Evolutionary conservation across 2,113 vertebrate species (phyloP).

Genomic region (Bucco capensis): DNA sequence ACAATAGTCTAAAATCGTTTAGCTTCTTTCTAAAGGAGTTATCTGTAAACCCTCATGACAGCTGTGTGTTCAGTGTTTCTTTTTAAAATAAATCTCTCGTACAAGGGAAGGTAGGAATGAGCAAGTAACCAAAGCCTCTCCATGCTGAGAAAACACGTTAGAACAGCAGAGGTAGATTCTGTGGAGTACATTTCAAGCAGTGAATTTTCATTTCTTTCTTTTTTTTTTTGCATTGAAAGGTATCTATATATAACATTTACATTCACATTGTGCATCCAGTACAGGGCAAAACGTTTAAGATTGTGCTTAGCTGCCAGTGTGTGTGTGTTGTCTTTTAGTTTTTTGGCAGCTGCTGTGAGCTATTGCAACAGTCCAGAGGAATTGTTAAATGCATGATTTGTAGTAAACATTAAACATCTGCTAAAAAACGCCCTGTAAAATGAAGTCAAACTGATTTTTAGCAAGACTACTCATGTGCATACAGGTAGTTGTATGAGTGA

Average conservation of each 20-base stretch:
- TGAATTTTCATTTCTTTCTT: neutral
- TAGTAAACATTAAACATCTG: neutral
- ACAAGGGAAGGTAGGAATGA: neutral
- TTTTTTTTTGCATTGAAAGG: neutral
- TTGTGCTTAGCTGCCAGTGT: neutral
- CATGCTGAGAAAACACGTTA: neutral
- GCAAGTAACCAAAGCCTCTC: neutral
- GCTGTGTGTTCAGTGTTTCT: neutral
- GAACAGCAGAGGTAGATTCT: neutral
- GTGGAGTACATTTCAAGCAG: neutral
- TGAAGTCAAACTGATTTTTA: neutral
- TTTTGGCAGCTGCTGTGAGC: neutral
- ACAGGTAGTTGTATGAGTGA: neutral
- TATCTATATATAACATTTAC: neutral
- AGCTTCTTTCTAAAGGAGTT: slow-evolving; percentile 31
- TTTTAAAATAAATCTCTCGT: slow-evolving; percentile 23
- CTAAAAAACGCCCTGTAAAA: neutral
- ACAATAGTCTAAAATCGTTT: slow-evolving; percentile 7
- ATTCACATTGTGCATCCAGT: neutral
- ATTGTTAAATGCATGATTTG: neutral
- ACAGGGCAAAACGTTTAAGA: neutral
- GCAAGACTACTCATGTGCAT: neutral
- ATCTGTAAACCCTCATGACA: slow-evolving; percentile 44
- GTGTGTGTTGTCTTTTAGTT: neutral
- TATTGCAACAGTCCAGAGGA: neutral